These are phyloP conservation scores for Gnathonemus echidnorhynchus DNA, from an alignment of 2,113 vertebrate species.

Conservation along the genomic window DNA sequence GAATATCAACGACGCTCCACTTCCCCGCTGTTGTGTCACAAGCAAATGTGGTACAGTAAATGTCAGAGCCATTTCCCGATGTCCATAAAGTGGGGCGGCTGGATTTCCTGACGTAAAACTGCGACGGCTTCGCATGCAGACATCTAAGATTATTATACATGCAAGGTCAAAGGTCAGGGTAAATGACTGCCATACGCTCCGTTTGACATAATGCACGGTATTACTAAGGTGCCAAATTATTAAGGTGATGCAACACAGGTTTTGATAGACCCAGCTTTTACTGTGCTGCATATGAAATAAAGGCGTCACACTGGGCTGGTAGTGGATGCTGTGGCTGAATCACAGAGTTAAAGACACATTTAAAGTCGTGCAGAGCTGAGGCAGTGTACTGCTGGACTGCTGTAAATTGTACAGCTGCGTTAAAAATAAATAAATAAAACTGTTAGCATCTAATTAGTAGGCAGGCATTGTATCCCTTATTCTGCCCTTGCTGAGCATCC, in stretches of 20 bases:
- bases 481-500: conserved; percentile 33
- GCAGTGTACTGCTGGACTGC: background rate
- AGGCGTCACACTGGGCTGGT: background rate
- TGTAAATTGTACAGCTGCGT: background rate
- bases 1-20: conserved; percentile 29
- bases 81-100: conserved; percentile 37
- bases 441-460: conserved; percentile 43
- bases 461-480: conserved; percentile 17
- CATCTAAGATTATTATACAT: conserved; percentile 42
- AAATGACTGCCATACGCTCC: conserved; percentile 40
- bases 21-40: conserved; percentile 54
- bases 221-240: background rate
- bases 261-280: background rate
- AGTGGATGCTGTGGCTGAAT: background rate
- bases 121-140: conserved; percentile 48
- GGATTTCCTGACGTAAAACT: conserved; percentile 54
- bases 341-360: background rate
- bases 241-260: background rate
- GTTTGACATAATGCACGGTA: conserved; percentile 35
- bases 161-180: conserved; percentile 53
- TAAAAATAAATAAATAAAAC: conserved; percentile 40
- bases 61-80: conserved; percentile 54
- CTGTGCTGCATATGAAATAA: background rate
- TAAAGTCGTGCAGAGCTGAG: background rate
- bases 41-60: conserved; percentile 48